Base-by-base conservation (phyloP, 2,888 invertebrate species). In the Parthenolecanium corni region DNA sequence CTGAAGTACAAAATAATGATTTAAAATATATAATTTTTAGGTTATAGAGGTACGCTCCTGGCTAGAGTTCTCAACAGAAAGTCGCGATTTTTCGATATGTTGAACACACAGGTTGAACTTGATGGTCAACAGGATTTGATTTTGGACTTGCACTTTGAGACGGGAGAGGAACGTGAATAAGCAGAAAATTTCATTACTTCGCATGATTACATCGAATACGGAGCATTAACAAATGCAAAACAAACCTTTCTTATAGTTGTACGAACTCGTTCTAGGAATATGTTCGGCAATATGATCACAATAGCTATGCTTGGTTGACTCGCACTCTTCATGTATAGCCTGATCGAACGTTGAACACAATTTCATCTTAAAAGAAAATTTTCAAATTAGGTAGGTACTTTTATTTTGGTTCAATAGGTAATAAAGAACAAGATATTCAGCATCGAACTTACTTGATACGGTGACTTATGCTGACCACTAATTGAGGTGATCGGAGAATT, bases 1-100 rank as follows among this genome's bases (percentile, higher is more conserved):
- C 85, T 84, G 73, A 61, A 78, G 76, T 66, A 66, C 64, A 57
- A 66, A 61, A 54, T 40, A 11, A n/a, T 6, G 9, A 31, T 6
- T 31, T 31, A n/a, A 31, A 31, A 31, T 6, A 31, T 31, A 31
- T 6, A 31, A 6, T 31, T 31, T 31, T 31, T 31, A 31, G 9
- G 9, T 31, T 9, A 31, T 6, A 9, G 31, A 31, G 31, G 31
- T 31, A 31, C 31, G 31, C 5, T 9, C 31, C 31, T 31, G n/a
- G n/a, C 31, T 31, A 31, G 31, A 31, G 31, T 6, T 9, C 4
- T 6, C 5, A 9, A 31, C 31, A 31, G 9, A 31, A 31, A 31
- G 31, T 31, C 31, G n/a, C n/a, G n/a, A n/a, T n/a, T n/a, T n/a
- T n/a, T n/a, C n/a, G n/a, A n/a, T n/a, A n/a, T n/a, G n/a, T n/a